Evolutionary conservation across 1,140 invertebrate genomes (phyloP).

Genomic region (Calephelis nemesis): DNA sequence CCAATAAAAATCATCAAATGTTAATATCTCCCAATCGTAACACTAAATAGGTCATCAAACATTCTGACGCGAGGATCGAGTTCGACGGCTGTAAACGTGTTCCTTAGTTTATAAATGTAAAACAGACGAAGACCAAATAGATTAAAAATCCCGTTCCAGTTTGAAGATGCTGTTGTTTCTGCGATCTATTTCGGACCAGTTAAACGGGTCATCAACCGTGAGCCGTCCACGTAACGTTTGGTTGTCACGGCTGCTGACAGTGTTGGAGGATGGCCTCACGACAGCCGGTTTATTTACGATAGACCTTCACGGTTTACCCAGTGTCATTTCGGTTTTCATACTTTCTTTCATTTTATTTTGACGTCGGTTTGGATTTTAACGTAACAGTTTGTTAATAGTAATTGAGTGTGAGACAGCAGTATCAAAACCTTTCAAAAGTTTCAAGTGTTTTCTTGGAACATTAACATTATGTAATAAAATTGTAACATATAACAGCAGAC

Average conservation of each 20-base stretch:
- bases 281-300: not conserved
- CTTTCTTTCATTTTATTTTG: no score
- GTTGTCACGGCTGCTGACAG: constrained; percentile 17
- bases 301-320: not conserved
- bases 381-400: no score
- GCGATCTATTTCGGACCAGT: constrained; percentile 1
- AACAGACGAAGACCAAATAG: constrained; percentile 11
- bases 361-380: no score
- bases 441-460: no score
- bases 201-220: constrained; percentile 18
- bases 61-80: not conserved
- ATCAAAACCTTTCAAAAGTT: no score
- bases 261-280: not conserved
- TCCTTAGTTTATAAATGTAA: constrained; percentile 3
- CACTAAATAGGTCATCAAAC: constrained; percentile 2
- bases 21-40: not conserved
- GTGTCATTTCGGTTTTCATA: not conserved
- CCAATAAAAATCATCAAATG: not conserved
- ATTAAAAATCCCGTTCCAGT: constrained; percentile 6
- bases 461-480: no score
- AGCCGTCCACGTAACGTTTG: constrained; percentile 13
- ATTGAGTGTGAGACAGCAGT: no score
- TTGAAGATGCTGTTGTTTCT: constrained; percentile 8
- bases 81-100: not conserved
- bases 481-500: no score